Conservation (phyloP, 2,113 vertebrate genomes). For the Erpornis zantholeuca region DNA sequence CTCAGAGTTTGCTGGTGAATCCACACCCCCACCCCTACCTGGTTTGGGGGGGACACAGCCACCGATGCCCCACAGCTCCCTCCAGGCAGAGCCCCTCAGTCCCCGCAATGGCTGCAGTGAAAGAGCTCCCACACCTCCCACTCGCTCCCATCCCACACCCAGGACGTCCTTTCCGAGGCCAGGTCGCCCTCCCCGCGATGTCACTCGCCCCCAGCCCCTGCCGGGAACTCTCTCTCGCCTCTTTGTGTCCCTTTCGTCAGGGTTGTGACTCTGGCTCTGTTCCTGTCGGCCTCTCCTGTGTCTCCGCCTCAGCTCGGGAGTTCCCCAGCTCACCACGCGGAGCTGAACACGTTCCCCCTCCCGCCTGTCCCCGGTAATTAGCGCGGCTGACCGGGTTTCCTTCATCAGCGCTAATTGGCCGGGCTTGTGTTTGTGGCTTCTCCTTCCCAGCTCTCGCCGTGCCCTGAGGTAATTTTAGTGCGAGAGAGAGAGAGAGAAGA, state of each 20-base stretch:
- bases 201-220: rapidly evolving
- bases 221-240: rapidly evolving
- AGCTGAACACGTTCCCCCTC: not conserved
- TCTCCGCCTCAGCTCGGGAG: not conserved
- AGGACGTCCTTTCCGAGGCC: not conserved
- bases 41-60: too few relatives aligned
- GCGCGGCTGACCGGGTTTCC: not conserved
- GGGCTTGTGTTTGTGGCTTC: not conserved
- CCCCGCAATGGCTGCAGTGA: rapidly evolving
- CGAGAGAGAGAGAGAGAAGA: not conserved
- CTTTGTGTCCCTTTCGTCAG: not conserved
- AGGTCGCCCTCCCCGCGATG: rapidly evolving
- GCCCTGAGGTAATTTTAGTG: not conserved
- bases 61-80: not conserved
- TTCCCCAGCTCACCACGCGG: not conserved
- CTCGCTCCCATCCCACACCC: rapidly evolving
- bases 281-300: not conserved
- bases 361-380: not conserved
- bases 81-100: not conserved
- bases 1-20: not conserved
- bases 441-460: not conserved
- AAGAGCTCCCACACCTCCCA: rapidly evolving
- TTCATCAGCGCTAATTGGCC: not conserved
- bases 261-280: not conserved
- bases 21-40: not conserved